Evolutionary conservation across 2,888 invertebrate genomes (phyloP), one percentile per base, ranked within the genome.

Genomic region (Strigamia crassipes): DNA sequence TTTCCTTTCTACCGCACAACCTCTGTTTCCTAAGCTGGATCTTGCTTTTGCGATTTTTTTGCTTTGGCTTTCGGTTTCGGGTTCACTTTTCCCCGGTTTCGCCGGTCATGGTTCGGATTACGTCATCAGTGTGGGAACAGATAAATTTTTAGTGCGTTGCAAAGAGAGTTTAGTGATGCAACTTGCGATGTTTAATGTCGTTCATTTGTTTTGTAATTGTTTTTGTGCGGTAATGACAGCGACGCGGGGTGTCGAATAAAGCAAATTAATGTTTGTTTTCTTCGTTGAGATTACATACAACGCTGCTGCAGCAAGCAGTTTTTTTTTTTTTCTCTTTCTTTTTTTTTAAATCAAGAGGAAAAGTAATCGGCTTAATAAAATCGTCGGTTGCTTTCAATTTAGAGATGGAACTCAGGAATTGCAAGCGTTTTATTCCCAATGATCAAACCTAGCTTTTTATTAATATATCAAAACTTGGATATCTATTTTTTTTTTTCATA

Each of bases 241-340:
- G 73, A 73, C 31, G 73, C 31, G n/a, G 73, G 73, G 73, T 73
- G 73, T 73, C 73, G 73, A 73, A 31, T 27, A 27, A 73, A 27
- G 73, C 73, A 73, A 73, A 73, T 73, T 73, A 73, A 73, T 73
- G 73, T 73, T 73, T 73, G 73, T 73, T 73, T 73, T 73, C 73
- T 73, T 31, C 73, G 23, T 73, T 73, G 31, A 73, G 73, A 73
- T 73, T 73, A 73, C 73, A 31, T 73, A 66, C 66, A 27, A 27
- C 66, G 66, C 66, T 66, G 66, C 73, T 31, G 73, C 56, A n/a
- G 73, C 27, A n/a, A 31, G 73, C 27, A 73, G 31, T 27, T 73
- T 73, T 61, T 61, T 61, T 21, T 23, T 18, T 6, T 51, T 15
- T 38, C 9, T 10, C 6, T 61, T 61, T 66, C 10, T 3, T 27